Conservation (phyloP, 2,888 invertebrate genomes). For the Acrocyrtus sp. region DNA sequence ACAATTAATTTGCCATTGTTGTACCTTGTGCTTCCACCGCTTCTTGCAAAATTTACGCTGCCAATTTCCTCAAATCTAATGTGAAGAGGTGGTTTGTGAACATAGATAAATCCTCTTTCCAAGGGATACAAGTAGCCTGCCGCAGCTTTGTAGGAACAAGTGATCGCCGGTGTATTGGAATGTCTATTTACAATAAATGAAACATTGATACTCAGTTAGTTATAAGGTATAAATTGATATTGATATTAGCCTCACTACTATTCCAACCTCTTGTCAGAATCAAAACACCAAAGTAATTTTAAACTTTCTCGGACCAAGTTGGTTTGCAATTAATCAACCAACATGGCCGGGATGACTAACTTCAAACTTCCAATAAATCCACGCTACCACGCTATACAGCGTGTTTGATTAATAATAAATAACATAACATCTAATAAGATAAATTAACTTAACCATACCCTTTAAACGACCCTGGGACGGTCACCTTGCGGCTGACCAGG, state of each 20-base stretch:
- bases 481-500: conserved; percentile 92
- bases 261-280: no score
- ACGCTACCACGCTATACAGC: background rate
- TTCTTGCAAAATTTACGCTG: conserved; percentile 94
- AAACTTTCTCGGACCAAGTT: no score
- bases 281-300: no score
- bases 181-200: conserved; percentile 69
- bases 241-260: no score
- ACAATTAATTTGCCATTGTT: background rate
- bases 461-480: conserved; percentile 91
- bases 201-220: no score
- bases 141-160: conserved; percentile 97
- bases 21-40: conserved; percentile 83
- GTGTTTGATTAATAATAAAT: background rate
- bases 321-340: no score
- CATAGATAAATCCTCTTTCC: conserved; percentile 97
- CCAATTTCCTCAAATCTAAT: conserved; percentile 97
- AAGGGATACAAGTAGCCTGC: conserved; percentile 97
- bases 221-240: no score
- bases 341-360: no score
- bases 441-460: conserved; percentile 83
- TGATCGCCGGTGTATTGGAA: conserved; percentile 87
- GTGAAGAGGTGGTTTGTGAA: conserved; percentile 96
- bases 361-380: no score
- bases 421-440: background rate